Conservation (phyloP, 1,140 invertebrate genomes). For the Pararge aegeria region DNA sequence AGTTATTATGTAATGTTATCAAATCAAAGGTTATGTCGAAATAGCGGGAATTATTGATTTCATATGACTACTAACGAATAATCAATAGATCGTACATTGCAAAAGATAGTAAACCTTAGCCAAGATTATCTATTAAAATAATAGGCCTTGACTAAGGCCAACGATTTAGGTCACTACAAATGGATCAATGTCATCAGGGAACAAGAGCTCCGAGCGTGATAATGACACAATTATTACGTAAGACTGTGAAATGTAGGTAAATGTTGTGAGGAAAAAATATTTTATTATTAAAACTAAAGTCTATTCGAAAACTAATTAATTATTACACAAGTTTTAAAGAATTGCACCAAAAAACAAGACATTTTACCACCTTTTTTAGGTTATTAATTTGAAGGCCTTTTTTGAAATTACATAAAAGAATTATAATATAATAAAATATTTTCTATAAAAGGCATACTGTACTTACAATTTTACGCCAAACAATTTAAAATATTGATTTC, state of each 20-base stretch:
- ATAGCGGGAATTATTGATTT: constrained; percentile 15
- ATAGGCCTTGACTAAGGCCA: constrained; percentile 24
- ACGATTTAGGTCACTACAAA: constrained; percentile 46
- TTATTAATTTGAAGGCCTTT: constrained; percentile 8
- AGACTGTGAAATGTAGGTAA: constrained; percentile 36
- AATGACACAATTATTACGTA: constrained; percentile 74
- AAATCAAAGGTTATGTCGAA: constrained; percentile 7
- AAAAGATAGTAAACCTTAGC: neutral
- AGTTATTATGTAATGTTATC: constrained; percentile 10
- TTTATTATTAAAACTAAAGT: neutral
- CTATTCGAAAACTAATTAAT: neutral
- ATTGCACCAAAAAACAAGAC: neutral
- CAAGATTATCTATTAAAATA: neutral
- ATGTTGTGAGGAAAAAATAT: neutral
- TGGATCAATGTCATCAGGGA: constrained; percentile 70
- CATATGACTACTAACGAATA: neutral
- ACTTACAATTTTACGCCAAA: constrained; percentile 16
- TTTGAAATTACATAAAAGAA: neutral
- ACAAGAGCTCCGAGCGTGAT: constrained; percentile 54
- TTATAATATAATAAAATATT: neutral
- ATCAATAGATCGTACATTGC: neutral
- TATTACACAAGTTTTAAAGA: neutral
- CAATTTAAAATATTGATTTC: constrained; percentile 9
- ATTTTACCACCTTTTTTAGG: neutral
- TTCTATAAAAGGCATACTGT: neutral